phyloP scores from a whole-genome alignment of 2,888 invertebrate genomes.

The Calameuta pallipes region DNA sequence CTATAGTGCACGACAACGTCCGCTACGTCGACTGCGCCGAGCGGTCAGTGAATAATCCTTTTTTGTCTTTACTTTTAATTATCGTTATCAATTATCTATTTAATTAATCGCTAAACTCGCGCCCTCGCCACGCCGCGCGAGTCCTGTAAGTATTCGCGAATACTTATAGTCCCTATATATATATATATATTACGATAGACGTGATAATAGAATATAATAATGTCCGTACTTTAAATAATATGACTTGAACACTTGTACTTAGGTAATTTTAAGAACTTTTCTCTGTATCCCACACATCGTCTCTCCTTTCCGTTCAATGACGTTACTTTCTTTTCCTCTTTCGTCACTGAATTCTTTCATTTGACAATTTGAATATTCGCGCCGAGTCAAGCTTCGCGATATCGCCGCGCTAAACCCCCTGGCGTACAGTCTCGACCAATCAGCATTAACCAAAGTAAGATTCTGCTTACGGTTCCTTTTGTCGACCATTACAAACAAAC shows the following conservation, averaged over 20 bases:
- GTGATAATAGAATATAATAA: slow-evolving; percentile 9
- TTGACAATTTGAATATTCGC: not conserved
- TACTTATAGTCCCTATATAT: not conserved
- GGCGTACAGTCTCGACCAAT: too few species aligned
- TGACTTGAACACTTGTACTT: slow-evolving; percentile 31
- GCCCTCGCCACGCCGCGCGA: not conserved
- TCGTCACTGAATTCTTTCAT: not conserved
- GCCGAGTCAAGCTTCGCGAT: not conserved
- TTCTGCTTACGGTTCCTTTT: not conserved
- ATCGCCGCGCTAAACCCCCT: too few species aligned
- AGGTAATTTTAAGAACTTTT: slow-evolving; percentile 22
- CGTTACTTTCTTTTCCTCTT: not conserved
- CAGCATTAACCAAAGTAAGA: too few species aligned
- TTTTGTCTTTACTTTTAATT: too few species aligned
- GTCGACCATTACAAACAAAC: not conserved
- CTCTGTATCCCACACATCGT: not conserved
- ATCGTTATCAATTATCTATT: not conserved
- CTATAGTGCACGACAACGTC: not conserved
- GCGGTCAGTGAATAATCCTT: too few species aligned
- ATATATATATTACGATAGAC: not conserved
- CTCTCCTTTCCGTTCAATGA: not conserved
- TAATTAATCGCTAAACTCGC: not conserved
- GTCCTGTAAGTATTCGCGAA: not conserved
- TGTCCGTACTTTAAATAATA: slow-evolving; percentile 21
- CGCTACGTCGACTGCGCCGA: too few species aligned